A percentile compares a stretch with the other conserved stretches of the same genome.
phyloP scores from a whole-genome alignment of 2,888 invertebrate genomes.

The Hemistola chrysoprasaria region DNA sequence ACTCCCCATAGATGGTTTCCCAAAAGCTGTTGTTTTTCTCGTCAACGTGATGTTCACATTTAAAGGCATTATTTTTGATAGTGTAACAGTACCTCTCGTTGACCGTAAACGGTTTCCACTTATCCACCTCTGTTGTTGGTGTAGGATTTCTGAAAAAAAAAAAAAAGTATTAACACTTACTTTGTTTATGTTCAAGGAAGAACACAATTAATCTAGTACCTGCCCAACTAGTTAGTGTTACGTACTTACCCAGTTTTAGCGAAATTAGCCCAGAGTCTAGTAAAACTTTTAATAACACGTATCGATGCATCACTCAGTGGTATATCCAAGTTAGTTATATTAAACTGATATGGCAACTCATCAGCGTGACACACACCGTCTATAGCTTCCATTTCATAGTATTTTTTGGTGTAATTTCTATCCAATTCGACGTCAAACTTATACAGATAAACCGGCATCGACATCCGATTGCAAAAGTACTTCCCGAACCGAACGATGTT shows the following conservation, averaged over 20 bases:
- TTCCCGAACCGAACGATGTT: conserved; percentile 63
- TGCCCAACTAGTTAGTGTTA: too few relatives aligned
- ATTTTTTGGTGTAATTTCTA: conserved; percentile 59
- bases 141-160: conserved; percentile 62
- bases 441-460: conserved; percentile 58
- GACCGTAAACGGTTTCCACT: conserved; percentile 64
- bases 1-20: conserved; percentile 62
- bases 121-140: conserved; percentile 29
- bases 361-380: conserved; percentile 71
- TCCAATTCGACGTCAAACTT: conserved; percentile 66
- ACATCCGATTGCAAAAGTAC: conserved; percentile 41
- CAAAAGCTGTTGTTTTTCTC: conserved; percentile 56
- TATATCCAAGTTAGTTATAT: conserved; percentile 58
- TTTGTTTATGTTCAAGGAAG: too few relatives aligned
- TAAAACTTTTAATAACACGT: conserved; percentile 48
- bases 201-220: too few relatives aligned
- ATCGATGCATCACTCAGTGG: conserved; percentile 59
- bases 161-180: too few relatives aligned
- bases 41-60: conserved; percentile 46
- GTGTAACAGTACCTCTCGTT: conserved; percentile 49
- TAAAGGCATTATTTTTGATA: conserved; percentile 49
- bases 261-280: conserved; percentile 64
- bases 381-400: conserved; percentile 57
- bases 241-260: conserved; percentile 62
- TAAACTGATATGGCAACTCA: conserved; percentile 64